Evolutionary conservation across 2,888 invertebrate genomes (phyloP).

Genomic region (Synanthedon myopaeformis): DNA sequence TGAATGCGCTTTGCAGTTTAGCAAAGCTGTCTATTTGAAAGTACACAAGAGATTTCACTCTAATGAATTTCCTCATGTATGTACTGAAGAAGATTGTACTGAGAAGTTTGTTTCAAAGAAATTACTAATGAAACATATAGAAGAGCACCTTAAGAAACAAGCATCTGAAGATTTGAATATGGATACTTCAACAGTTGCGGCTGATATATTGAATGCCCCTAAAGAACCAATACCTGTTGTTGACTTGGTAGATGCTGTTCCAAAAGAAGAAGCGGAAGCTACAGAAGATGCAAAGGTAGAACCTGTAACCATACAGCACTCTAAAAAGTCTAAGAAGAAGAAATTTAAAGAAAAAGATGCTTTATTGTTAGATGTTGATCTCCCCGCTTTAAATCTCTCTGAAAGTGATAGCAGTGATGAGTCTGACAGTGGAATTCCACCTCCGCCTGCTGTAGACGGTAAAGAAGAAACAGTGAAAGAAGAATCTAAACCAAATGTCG

Average conservation of each 20-base stretch:
- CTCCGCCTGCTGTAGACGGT: slow-evolving; percentile 26
- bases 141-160: slow-evolving; percentile 66
- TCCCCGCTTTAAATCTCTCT: slow-evolving; percentile 85
- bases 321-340: slow-evolving; percentile 60
- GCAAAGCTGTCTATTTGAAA: slow-evolving; percentile 81
- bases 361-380: slow-evolving; percentile 66
- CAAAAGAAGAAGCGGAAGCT: slow-evolving; percentile 38
- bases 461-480: slow-evolving; percentile 20
- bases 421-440: slow-evolving; percentile 46
- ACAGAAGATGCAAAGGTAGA: slow-evolving; percentile 41
- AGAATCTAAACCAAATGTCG: slow-evolving; percentile 13
- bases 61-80: slow-evolving; percentile 78
- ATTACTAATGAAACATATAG: slow-evolving; percentile 78
- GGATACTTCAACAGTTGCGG: slow-evolving; percentile 18
- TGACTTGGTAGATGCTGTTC: slow-evolving; percentile 48
- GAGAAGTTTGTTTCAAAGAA: slow-evolving; percentile 87
- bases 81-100: slow-evolving; percentile 77
- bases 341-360: slow-evolving; percentile 60
- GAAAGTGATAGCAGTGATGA: slow-evolving; percentile 87
- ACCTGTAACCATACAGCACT: slow-evolving; percentile 30
- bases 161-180: slow-evolving; percentile 35
- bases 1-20: slow-evolving; percentile 81
- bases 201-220: slow-evolving; percentile 11
- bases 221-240: slow-evolving; percentile 44
- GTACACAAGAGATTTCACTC: slow-evolving; percentile 86